Evolutionary conservation across 2,797 vertebrate genomes (phyloP), one percentile per base, ranked within the genome.

Genomic region (Anomalospiza imberbis): DNA sequence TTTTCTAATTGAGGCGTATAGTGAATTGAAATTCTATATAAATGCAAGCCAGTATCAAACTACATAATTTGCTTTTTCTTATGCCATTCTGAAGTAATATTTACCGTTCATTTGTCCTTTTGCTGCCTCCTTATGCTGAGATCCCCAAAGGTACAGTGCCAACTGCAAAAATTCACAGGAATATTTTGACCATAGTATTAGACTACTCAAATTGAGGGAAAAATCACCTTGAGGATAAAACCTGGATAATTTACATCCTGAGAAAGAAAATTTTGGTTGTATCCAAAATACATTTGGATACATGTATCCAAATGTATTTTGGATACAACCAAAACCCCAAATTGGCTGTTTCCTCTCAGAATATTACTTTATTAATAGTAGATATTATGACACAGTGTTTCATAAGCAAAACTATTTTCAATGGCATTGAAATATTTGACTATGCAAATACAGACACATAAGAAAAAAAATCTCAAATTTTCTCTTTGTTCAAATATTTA

Each of bases 401-500:
- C 12, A 60, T 40, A 65, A 21, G 14, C 22, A 60, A 78, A 88
- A 58, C 34, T 75, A 62, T 60, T 86, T 85, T 66, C 44, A 94
- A 14, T 28, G 67, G 11, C 42, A 54, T 3, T 81, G 17, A 77
- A 84, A 78, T 75, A 84, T 22, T 66, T 78, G 17, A 53, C 38
- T 71, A 24, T 25, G 12, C 22, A 66, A 68, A 68, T 73, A 71
- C 10, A 85, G 53, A 80, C 44, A 51, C 12, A 36, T 9, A 55
- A 47, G 24, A 8, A 26, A 55, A 90, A 95, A 94, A 85, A 53
- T 13, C 70, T 87, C 38, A n/a, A 26, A 55, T 79, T 85, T 85
- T 58, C 25, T 36, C 44, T 94, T 89, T 81, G 78, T 91, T 95
- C 91, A 95, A 92, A 92, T 85, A 94, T 54, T 94, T 58, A 94